phyloP scores from a whole-genome alignment of 1,140 invertebrate species.

The Leguminivora glycinivorella region DNA sequence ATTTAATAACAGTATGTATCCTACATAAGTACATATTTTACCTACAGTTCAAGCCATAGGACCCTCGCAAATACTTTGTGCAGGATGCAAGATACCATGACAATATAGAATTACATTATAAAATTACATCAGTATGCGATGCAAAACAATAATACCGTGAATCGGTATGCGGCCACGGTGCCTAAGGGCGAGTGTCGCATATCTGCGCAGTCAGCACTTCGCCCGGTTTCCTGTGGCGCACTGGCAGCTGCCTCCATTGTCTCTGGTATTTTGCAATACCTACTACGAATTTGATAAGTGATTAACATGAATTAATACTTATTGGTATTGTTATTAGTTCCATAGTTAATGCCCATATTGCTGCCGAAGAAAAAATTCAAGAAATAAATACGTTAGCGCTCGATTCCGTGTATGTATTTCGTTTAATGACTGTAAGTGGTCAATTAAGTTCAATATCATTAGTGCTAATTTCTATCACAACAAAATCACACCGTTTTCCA shows the following conservation, averaged over 20 bases:
- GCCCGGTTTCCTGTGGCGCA: constrained; percentile 49
- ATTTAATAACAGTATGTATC: no score
- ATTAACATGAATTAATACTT: not conserved
- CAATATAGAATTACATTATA: constrained; percentile 28
- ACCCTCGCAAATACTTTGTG: not conserved
- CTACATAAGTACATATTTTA: no score
- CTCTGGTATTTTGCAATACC: constrained; percentile 1
- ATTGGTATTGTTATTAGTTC: not conserved
- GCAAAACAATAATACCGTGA: constrained; percentile 46
- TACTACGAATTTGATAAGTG: not conserved
- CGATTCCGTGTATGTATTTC: no score
- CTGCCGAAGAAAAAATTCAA: no score
- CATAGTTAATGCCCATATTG: no score
- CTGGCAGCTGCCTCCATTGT: constrained; percentile 10
- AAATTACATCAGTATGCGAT: constrained; percentile 24
- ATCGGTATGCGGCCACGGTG: constrained; percentile 37
- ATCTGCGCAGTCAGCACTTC: constrained; percentile 49
- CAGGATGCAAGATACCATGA: constrained; percentile 17
- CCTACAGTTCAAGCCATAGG: not conserved
- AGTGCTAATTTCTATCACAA: no score
- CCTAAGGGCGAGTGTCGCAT: constrained; percentile 35
- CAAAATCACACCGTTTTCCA: no score
- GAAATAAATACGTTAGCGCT: no score
- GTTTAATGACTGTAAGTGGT: no score
- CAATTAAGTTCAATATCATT: no score